A percentile compares a stretch with the other conserved stretches of the same genome.
Conservation (phyloP, 2,113 vertebrate genomes). For the Plestiodon gilberti region DNA sequence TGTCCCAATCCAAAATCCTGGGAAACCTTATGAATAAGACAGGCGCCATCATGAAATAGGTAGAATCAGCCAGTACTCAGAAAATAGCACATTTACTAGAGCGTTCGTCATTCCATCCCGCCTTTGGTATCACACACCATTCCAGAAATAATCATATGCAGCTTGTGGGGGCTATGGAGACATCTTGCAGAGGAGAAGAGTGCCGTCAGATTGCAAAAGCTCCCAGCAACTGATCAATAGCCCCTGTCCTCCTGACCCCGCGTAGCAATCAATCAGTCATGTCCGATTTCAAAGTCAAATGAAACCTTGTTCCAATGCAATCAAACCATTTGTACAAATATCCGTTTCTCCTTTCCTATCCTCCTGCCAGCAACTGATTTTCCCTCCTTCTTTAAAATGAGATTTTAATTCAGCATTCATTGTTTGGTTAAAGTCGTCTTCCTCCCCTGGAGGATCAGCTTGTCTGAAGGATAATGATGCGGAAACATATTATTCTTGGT, state of each 20-base stretch:
- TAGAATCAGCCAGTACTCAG: background rate
- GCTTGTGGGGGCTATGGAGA: background rate
- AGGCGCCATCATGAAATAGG: background rate
- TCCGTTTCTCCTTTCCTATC: background rate
- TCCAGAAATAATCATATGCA: background rate
- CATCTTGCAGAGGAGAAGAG: slow-evolving; percentile 4
- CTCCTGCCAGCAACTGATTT: background rate
- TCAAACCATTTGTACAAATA: slow-evolving; percentile 15
- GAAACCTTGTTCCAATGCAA: slow-evolving; percentile 55
- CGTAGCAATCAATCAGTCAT: slow-evolving; percentile 78
- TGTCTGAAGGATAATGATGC: no score
- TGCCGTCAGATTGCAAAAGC: slow-evolving; percentile 28
- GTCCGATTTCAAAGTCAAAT: slow-evolving; percentile 83
- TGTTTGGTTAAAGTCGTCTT: background rate
- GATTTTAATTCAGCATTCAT: background rate
- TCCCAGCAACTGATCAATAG: slow-evolving; percentile 51
- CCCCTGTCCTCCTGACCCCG: slow-evolving; percentile 58
- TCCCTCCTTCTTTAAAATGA: background rate
- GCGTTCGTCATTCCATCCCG: background rate
- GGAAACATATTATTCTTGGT: no score
- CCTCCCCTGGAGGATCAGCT: background rate
- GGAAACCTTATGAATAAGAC: background rate
- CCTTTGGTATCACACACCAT: background rate
- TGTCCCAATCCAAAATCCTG: background rate
- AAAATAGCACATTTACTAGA: background rate